phyloP scores from a whole-genome alignment of 2,113 vertebrate species.

The Nematolebias whitei region DNA sequence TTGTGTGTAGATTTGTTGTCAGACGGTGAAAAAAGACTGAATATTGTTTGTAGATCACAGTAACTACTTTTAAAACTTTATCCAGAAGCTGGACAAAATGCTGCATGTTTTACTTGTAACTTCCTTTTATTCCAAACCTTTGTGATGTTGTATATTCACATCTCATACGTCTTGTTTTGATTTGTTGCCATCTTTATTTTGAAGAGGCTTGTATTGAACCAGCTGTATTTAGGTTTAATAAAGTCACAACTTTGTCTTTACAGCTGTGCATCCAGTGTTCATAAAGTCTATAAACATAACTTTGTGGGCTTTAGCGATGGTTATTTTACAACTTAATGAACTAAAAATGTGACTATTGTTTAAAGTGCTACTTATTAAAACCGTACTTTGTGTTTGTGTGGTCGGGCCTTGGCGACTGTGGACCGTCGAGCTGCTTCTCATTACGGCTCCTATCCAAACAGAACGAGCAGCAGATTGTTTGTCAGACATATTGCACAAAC shows the following conservation, averaged over 20 bases:
- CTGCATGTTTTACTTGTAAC: not conserved
- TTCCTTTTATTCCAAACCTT: not conserved
- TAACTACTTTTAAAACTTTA: too few species aligned
- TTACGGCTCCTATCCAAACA: slow-evolving; percentile 12
- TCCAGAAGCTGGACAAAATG: not conserved
- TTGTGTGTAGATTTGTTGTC: too few species aligned
- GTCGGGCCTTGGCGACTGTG: slow-evolving; percentile 1
- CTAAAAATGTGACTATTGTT: slow-evolving; percentile 27
- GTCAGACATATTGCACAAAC: slow-evolving; percentile 1
- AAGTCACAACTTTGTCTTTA: slow-evolving; percentile 1
- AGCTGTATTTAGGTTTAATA: not conserved
- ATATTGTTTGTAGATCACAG: too few species aligned
- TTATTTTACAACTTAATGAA: slow-evolving; percentile 11
- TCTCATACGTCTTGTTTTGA: not conserved
- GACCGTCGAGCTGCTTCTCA: not conserved
- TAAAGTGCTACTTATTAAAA: slow-evolving; percentile 21
- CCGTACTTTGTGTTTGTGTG: not conserved
- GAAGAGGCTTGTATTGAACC: not conserved
- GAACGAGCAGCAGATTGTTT: slow-evolving; percentile 33
- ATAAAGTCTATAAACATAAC: not conserved
- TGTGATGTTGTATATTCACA: not conserved
- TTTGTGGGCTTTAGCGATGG: slow-evolving; percentile 11
- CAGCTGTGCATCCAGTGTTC: slow-evolving; percentile 2
- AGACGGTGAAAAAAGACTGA: too few species aligned
- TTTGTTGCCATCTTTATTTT: not conserved